Base-by-base conservation (phyloP, 2,113 vertebrate species). In the Helogale parvula region DNA sequence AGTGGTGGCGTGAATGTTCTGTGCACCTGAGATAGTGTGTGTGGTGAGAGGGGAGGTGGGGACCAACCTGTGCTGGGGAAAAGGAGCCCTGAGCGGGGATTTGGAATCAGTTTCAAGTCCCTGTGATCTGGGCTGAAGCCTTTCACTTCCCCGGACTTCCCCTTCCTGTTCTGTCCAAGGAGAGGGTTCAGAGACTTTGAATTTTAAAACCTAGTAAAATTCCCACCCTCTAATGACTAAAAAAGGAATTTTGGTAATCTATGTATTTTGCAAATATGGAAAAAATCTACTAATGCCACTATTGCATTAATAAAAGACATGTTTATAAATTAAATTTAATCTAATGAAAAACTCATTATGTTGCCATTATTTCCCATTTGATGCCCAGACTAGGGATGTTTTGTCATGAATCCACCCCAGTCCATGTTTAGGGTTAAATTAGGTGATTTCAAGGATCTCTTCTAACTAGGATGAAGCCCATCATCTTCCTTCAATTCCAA, bases 191-290 rank as follows among this genome's bases (percentile, higher is more conserved):
- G 65, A 82, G 69, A 47, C 7, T 72, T 72, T 66, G n/a, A 31
- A 47, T 82, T 87, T 96, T 29, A 57, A 83, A 12, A 66, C 17
- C 25, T 65, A 81, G 11, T 38, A 57, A 69, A 76, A 80, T 93
- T 60, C 35, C 92, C 17, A 7, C n/a, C 29, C 27, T 5, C 3
- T 9, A 41, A n/a, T 19, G 5, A 50, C 50, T 23, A 31, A 77
- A 33, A 91, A 54, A 81, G 72, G 27, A 87, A 27, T 92, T 90
- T 74, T 65, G 31, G 17, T 65, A 3, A 65, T 71, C 31, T 65
- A 41, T 4, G 1, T 72, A 60, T 87, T 92, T 95, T 96, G 13
- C 69, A 97, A 76, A 47, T 68, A 94, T 90, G 69, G 69, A 7
- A 23, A 90, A 19, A 82, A 66, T 38, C 60, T 86, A 35, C 65